Percentiles rank a stretch among this genome's conserved stretches.
These are phyloP conservation scores for Apeltes quadracus DNA, from an alignment of 2,113 vertebrate species.

Conservation along the genomic window DNA sequence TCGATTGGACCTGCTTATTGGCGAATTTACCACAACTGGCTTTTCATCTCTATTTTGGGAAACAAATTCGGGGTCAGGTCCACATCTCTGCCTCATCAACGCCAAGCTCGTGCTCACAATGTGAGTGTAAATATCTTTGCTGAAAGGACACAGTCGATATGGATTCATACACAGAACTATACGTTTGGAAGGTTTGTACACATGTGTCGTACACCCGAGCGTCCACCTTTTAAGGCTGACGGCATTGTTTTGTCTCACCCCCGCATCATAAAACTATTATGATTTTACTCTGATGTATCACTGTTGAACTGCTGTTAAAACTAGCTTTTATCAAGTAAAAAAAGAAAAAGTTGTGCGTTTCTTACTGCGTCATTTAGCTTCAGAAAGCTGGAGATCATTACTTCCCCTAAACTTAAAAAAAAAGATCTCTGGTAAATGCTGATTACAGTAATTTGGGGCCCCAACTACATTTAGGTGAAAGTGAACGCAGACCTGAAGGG, in stretches of 20 bases:
- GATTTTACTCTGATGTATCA: neutral
- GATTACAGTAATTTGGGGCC: neutral
- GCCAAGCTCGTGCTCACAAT: conserved; percentile 16
- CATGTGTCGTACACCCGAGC: neutral
- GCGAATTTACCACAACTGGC: conserved; percentile 28
- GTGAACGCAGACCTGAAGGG: neutral
- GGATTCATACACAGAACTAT: neutral
- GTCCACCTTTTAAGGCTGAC: neutral
- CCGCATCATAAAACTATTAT: no score
- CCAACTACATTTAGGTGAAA: conserved; percentile 16
- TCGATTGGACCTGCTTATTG: conserved; percentile 34
- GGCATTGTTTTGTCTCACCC: neutral
- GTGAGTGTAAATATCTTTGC: conserved; percentile 5
- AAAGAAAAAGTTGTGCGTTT: neutral
- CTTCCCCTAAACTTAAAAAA: neutral
- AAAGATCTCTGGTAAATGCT: neutral
- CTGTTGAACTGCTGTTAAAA: neutral
- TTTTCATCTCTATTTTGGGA: neutral
- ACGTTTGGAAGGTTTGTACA: neutral
- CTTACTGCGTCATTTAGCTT: neutral
- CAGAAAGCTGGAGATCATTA: conserved; percentile 17
- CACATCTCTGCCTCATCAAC: conserved; percentile 6
- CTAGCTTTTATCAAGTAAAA: no score
- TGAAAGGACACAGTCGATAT: neutral
- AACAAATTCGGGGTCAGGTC: conserved; percentile 28